Percentiles rank a stretch among this genome's conserved stretches.
Evolutionary conservation across 2,888 invertebrate species (phyloP).

Genomic region (Drosophila subquinaria): DNA sequence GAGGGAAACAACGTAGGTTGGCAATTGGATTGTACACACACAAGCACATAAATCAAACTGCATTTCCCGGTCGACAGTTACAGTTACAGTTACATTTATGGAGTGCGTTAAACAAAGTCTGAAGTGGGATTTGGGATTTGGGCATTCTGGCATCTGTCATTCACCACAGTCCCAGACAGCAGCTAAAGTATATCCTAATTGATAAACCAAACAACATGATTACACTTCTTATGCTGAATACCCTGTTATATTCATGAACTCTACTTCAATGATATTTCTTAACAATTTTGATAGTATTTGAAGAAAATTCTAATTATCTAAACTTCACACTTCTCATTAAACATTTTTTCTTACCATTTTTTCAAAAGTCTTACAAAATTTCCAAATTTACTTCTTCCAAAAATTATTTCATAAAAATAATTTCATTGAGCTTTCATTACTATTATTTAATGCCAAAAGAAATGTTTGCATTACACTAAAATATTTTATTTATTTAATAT

Average conservation of each 20-base stretch:
- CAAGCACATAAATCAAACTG: conserved; percentile 56
- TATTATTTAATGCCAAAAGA: too few species aligned
- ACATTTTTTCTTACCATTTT: too few species aligned
- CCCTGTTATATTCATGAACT: not conserved
- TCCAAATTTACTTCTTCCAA: too few species aligned
- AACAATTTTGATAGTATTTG: not conserved
- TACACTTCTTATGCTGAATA: not conserved
- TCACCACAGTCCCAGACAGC: conserved; percentile 8
- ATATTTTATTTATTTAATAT: too few species aligned
- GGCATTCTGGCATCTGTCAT: conserved; percentile 27
- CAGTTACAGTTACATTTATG: conserved; percentile 53
- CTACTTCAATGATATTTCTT: not conserved
- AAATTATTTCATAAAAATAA: too few species aligned
- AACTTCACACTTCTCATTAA: too few species aligned
- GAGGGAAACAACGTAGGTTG: conserved; percentile 16
- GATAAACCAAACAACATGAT: conserved; percentile 5
- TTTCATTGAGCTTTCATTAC: too few species aligned
- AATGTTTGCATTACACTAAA: too few species aligned
- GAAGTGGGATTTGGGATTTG: conserved; percentile 5
- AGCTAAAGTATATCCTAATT: conserved; percentile 5
- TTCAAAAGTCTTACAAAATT: too few species aligned
- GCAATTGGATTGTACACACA: conserved; percentile 35
- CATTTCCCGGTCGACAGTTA: conserved; percentile 5
- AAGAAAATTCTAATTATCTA: too few species aligned
- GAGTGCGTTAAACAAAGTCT: conserved; percentile 20